A percentile compares a stretch with the other conserved stretches of the same genome.
These are phyloP conservation scores for Pungitius pungitius DNA, from an alignment of 2,113 vertebrate species.

Conservation along the genomic window DNA sequence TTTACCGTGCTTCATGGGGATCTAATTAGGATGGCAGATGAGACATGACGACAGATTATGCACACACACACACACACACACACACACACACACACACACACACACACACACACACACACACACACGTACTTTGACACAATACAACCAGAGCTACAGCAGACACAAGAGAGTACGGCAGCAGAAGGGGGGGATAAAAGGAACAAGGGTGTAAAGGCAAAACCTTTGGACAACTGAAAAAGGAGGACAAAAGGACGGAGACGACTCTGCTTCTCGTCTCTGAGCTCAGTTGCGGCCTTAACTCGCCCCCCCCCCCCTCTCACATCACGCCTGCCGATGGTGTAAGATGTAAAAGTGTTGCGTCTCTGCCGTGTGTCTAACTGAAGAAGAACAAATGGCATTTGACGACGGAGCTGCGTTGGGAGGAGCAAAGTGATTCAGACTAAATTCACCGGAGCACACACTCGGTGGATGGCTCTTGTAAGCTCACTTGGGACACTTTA, in stretches of 20 bases:
- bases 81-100: not conserved
- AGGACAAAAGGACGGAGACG: slow-evolving; percentile 44
- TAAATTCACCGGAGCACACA: slow-evolving; percentile 35
- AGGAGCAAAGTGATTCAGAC: slow-evolving; percentile 39
- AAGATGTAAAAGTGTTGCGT: slow-evolving; percentile 7
- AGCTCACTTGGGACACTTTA: slow-evolving; percentile 26
- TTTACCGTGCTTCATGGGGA: slow-evolving; percentile 58
- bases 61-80: slow-evolving; percentile 14
- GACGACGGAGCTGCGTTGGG: slow-evolving; percentile 18
- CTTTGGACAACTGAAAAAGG: slow-evolving; percentile 7
- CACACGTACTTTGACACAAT: slow-evolving; percentile 20
- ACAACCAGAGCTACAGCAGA: slow-evolving; percentile 8
- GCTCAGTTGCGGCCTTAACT: slow-evolving; percentile 38
- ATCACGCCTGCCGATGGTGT: slow-evolving; percentile 21
- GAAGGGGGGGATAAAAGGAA: slow-evolving; percentile 10
- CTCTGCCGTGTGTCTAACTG: slow-evolving; percentile 10
- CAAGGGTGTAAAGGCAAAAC: slow-evolving; percentile 4
- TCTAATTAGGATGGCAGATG: slow-evolving; percentile 75
- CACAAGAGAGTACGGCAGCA: slow-evolving; percentile 17
- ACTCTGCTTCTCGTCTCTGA: slow-evolving; percentile 27
- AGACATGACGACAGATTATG: slow-evolving; percentile 47
- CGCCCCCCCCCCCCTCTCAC: slow-evolving; percentile 32
- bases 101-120: slow-evolving; percentile 16
- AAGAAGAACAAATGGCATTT: slow-evolving; percentile 14
- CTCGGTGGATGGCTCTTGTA: slow-evolving; percentile 51